phyloP scores from a whole-genome alignment of 2,113 vertebrate genomes.

The Steatornis caripensis region DNA sequence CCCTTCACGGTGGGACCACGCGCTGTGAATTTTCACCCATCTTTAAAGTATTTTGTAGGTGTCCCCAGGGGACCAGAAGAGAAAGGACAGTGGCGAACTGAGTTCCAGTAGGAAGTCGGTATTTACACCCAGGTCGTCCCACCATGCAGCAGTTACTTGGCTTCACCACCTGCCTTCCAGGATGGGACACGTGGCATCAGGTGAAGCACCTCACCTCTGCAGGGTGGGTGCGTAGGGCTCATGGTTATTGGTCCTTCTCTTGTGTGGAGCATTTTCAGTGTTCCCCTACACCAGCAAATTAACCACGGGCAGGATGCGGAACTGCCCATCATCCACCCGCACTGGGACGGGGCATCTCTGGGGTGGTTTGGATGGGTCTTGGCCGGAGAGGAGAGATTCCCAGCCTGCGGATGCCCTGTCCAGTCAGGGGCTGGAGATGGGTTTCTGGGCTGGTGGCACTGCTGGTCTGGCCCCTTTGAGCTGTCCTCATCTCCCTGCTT shows the following conservation, averaged over 20 bases:
- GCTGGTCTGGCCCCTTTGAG: background rate
- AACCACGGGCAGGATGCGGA: accelerated
- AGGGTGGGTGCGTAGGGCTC: background rate
- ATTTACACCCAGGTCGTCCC: background rate
- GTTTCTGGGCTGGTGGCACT: background rate
- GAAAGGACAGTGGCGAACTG: background rate
- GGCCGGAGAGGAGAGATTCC: background rate
- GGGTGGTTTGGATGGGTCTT: background rate
- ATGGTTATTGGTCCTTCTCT: background rate
- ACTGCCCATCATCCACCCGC: accelerated
- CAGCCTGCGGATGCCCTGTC: background rate
- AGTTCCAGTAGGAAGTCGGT: accelerated
- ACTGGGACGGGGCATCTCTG: background rate
- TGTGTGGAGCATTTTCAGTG: accelerated
- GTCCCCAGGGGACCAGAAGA: background rate
- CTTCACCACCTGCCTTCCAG: background rate
- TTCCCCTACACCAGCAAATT: background rate
- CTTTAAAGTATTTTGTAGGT: background rate
- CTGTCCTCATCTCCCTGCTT: background rate
- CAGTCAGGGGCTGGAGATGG: no score
- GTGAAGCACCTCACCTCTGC: accelerated
- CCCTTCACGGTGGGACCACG: accelerated
- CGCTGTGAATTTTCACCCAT: background rate
- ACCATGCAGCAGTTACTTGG: background rate
- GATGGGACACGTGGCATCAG: accelerated